Evolutionary conservation across 2,113 vertebrate genomes (phyloP), one percentile per base, ranked within the genome.

Genomic region (Chroicocephalus ridibundus): DNA sequence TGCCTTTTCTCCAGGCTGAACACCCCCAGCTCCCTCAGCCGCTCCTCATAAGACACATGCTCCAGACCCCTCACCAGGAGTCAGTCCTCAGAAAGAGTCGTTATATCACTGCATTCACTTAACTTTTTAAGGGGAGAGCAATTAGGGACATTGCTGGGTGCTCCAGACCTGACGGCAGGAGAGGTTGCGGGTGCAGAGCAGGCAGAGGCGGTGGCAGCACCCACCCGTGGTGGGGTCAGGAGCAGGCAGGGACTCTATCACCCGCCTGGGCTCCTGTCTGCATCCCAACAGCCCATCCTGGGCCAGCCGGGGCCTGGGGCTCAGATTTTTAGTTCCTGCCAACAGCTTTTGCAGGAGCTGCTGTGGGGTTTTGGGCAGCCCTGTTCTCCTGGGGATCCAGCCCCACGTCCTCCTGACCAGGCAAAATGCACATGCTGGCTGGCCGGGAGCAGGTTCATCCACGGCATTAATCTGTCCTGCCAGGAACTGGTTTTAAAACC

Each of bases 181-280:
- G n/a, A 36, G 11, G 57, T 7, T 11, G 64, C 3, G 2, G 64
- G 29, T 10, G 29, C 40, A 32, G 51, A 36, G 32, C 6, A 14
- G 64, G 58, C 22, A 57, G 40, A 4, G 40, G 25, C 18, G 16
- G 40, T 3, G 2, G 21, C 42, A 58, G 32, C 65, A 79, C 15
- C 27, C 19, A 11, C 10, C 6, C 2, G 0, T 3, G 1, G 14
- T 13, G 20, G 20, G 26, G 13, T 8, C 1, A 1, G 18, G 26
- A 57, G 55, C 36, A n/a, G 42, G 32, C 31, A 70, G 29, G 20
- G 47, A 19, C 20, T 25, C 31, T 34, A 21, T 9, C 2, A 1
- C 21, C 51, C 34, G 4, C 25, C 44, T 31, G 34, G 29, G n/a
- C n/a, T 78, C 64, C 64, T 27, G 31, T 25, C 74, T 18, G 32